phyloP scores from a whole-genome alignment of 1,140 invertebrate species.

The Meloidogyne floridensis region DNA sequence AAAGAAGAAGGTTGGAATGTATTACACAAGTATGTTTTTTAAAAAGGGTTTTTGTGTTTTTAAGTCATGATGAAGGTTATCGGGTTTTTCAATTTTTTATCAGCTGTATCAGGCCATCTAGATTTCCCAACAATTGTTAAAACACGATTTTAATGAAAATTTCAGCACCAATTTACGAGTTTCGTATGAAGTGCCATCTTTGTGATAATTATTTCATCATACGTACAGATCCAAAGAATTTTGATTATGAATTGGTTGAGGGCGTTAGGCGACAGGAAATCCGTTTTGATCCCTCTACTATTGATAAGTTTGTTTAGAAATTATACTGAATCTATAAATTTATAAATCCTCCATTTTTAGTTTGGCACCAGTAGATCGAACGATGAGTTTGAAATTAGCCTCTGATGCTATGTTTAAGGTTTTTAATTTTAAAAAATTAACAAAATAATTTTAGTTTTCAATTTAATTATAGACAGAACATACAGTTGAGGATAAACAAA shows the following conservation, averaged over 20 bases:
- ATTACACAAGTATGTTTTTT: slow-evolving; percentile 74
- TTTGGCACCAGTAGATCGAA: slow-evolving; percentile 68
- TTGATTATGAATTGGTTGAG: slow-evolving; percentile 92
- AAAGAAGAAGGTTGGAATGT: slow-evolving; percentile 97
- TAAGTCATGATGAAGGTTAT: not conserved
- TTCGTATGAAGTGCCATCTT: slow-evolving; percentile 98
- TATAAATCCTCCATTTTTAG: not conserved
- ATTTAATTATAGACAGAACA: slow-evolving; percentile 55
- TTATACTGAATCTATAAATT: slow-evolving; percentile 22
- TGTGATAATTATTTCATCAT: slow-evolving; percentile 97
- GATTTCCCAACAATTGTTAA: too few species aligned
- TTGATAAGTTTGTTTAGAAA: slow-evolving; percentile 75
- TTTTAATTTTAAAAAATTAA: slow-evolving; percentile 94
- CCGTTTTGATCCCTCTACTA: slow-evolving; percentile 92
- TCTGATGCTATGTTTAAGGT: slow-evolving; percentile 64
- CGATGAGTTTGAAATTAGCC: slow-evolving; percentile 53
- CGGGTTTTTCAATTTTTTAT: slow-evolving; percentile 72
- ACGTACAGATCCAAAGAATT: slow-evolving; percentile 96
- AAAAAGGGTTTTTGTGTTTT: slow-evolving; percentile 18
- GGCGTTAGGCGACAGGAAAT: slow-evolving; percentile 94
- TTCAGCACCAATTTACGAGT: slow-evolving; percentile 93
- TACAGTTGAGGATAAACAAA: slow-evolving; percentile 53
- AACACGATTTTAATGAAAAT: slow-evolving; percentile 65
- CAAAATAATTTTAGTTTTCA: slow-evolving; percentile 72
- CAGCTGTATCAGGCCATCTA: too few species aligned